Evolutionary conservation across 1,140 invertebrate genomes (phyloP).

Genomic region (Diorhabda sublineata): DNA sequence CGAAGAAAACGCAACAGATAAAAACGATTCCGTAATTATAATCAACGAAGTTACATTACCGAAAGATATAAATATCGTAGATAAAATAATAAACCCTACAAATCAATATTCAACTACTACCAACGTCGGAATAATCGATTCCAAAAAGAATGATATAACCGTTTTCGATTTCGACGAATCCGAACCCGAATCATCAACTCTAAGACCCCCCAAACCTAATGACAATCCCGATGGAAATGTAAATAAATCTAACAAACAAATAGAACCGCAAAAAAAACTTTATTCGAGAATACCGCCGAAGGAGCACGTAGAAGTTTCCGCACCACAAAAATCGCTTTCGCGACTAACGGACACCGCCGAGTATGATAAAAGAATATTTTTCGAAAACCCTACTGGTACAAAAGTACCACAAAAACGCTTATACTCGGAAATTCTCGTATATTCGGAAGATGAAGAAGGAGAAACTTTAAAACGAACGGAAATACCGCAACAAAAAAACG

Average conservation of each 20-base stretch:
- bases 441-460: not conserved
- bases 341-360: not conserved
- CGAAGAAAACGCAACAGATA: too few relatives aligned
- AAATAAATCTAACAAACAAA: not conserved
- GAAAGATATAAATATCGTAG: too few relatives aligned
- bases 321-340: not conserved
- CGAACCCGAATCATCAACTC: conserved; percentile 5
- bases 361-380: not conserved
- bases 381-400: not conserved
- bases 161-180: conserved; percentile 19
- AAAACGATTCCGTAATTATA: too few relatives aligned
- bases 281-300: not conserved
- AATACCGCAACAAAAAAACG: not conserved
- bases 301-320: not conserved
- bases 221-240: not conserved
- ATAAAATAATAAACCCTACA: not conserved
- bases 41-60: too few relatives aligned
- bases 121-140: not conserved
- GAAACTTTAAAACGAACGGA: not conserved
- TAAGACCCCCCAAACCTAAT: not conserved
- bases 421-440: not conserved
- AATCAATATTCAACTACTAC: not conserved
- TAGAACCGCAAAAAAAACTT: not conserved
- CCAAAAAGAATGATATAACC: conserved; percentile 8
- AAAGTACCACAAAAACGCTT: not conserved